Evolutionary conservation across 2,888 invertebrate genomes (phyloP).

Genomic region (Hyposoter dolosus): DNA sequence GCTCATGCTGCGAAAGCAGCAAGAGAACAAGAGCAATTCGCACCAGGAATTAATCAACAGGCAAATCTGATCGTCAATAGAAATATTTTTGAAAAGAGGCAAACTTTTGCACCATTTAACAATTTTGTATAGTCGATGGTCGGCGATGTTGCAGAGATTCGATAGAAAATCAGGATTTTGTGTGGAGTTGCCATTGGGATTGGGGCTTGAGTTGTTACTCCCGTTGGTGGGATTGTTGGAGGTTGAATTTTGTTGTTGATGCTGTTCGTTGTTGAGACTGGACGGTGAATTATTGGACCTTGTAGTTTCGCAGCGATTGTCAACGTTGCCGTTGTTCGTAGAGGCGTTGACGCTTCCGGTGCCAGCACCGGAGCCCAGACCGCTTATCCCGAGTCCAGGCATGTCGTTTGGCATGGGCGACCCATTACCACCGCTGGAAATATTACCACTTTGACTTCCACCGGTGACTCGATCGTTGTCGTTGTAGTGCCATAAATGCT

Average conservation of each 20-base stretch:
- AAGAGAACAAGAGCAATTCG: constrained; percentile 95
- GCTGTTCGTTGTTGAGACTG: constrained; percentile 65
- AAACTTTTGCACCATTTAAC: constrained; percentile 99
- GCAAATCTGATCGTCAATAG: constrained; percentile 99
- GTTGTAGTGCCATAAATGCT: constrained; percentile 97
- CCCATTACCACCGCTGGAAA: constrained; percentile 49
- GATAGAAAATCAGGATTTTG: constrained; percentile 92
- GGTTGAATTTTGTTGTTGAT: constrained; percentile 72
- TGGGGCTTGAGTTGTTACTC: constrained; percentile 68
- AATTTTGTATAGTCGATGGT: constrained; percentile 97
- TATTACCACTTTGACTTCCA: constrained; percentile 84
- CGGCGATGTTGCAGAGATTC: constrained; percentile 96
- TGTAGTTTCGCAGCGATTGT: constrained; percentile 69
- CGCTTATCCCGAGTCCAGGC: constrained; percentile 22
- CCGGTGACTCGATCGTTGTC: constrained; percentile 90
- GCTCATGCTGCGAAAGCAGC: constrained; percentile 96
- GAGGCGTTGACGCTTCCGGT: constrained; percentile 66
- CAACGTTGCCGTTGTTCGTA: constrained; percentile 70
- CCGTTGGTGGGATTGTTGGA: constrained; percentile 64
- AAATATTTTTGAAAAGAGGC: constrained; percentile 98
- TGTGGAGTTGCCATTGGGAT: constrained; percentile 79
- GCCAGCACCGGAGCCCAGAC: constrained; percentile 42
- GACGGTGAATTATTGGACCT: constrained; percentile 70
- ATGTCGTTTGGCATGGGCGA: constrained; percentile 50
- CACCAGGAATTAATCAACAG: constrained; percentile 99